phyloP scores from a whole-genome alignment of 2,113 vertebrate species.

The Alaudala cheleensis region DNA sequence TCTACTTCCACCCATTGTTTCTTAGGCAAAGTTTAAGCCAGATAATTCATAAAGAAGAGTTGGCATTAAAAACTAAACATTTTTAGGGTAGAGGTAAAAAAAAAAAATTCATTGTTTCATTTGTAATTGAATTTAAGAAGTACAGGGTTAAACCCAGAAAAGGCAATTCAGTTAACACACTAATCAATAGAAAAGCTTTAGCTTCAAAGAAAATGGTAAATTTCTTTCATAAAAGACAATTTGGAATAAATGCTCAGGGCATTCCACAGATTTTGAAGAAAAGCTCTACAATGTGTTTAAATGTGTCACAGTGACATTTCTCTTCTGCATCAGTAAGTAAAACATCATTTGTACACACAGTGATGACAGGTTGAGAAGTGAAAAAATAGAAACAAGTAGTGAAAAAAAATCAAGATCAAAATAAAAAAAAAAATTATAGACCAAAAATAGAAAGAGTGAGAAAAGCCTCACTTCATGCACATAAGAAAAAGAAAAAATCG shows the following conservation, averaged over 20 bases:
- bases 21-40: background rate
- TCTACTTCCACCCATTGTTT: background rate
- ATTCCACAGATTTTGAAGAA: background rate
- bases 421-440: background rate
- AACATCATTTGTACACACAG: background rate
- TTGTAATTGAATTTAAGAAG: background rate
- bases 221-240: background rate
- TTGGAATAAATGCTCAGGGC: background rate
- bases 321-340: background rate
- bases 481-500: background rate
- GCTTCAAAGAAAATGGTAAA: background rate
- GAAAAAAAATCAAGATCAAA: background rate
- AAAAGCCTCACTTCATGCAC: background rate
- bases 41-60: background rate
- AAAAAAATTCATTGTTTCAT: constrained; percentile 24
- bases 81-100: background rate
- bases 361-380: background rate
- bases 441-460: background rate
- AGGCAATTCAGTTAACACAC: background rate
- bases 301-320: background rate
- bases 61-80: background rate
- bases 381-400: background rate
- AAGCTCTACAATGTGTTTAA: background rate
- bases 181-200: background rate
- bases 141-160: background rate